Conservation (phyloP, 2,113 vertebrate genomes). For the Rhizomys pruinosus region DNA sequence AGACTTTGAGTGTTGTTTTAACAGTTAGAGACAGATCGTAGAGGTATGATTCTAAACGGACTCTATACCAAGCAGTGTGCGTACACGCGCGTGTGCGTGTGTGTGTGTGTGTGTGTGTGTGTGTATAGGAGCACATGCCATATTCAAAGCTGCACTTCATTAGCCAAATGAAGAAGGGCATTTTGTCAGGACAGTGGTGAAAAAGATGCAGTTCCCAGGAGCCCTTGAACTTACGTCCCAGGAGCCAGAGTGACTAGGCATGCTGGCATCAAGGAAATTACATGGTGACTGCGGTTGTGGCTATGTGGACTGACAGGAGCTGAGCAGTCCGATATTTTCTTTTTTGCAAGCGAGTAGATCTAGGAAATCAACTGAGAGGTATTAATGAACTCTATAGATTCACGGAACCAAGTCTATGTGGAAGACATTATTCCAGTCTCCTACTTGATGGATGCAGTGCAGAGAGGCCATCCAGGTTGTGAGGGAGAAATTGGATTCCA, state of each 20-base stretch:
- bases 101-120: no score
- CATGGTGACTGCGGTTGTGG: rapidly evolving
- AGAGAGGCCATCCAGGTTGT: neutral
- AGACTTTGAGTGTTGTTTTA: neutral
- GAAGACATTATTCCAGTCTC: neutral
- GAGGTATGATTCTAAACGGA: neutral
- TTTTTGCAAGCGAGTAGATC: no score
- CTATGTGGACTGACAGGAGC: no score
- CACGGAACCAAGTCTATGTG: neutral
- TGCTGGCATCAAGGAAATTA: neutral
- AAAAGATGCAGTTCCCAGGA: neutral
- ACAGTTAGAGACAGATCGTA: neutral
- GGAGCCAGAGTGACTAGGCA: neutral
- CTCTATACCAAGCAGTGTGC: no score
- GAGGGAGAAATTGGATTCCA: neutral
- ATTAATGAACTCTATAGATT: no score
- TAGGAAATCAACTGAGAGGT: neutral
- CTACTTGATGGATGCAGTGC: neutral
- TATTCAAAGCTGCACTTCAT: neutral
- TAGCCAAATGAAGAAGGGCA: neutral
- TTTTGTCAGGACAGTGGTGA: neutral
- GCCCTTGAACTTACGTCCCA: no score
- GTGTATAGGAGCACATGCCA: neutral
- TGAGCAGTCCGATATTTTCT: neutral
- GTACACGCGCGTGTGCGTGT: no score